Evolutionary conservation across 1,140 invertebrate genomes (phyloP).

Genomic region (Andricus grossulariae): DNA sequence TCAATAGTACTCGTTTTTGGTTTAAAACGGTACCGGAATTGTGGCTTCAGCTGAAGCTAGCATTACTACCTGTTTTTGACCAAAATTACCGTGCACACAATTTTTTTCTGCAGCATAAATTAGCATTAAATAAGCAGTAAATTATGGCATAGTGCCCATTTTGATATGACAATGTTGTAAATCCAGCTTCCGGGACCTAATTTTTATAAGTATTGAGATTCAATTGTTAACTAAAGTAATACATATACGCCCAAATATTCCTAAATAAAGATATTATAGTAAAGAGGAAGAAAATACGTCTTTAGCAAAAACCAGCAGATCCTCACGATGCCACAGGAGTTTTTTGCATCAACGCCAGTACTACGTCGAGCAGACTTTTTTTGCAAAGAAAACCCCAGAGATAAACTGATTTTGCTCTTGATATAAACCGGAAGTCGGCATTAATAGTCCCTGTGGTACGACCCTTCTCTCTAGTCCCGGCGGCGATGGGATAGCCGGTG

Average conservation of each 20-base stretch:
- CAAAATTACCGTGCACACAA: too few relatives aligned
- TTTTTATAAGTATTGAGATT: too few relatives aligned
- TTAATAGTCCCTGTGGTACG: slow-evolving; percentile 29
- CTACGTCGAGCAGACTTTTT: neutral
- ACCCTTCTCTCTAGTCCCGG: slow-evolving; percentile 25
- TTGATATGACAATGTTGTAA: too few relatives aligned
- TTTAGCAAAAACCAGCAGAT: neutral
- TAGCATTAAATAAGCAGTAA: too few relatives aligned
- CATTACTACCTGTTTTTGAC: too few relatives aligned
- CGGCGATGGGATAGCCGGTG: slow-evolving; percentile 8
- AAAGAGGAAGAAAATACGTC: neutral
- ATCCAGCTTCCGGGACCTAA: too few relatives aligned
- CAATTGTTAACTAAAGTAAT: too few relatives aligned
- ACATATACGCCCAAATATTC: neutral
- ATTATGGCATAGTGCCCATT: too few relatives aligned
- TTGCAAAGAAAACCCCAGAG: slow-evolving; percentile 9
- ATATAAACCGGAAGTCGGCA: slow-evolving; percentile 28
- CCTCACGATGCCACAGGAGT: neutral
- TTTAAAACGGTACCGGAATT: too few relatives aligned
- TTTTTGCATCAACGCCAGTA: neutral
- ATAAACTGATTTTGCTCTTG: slow-evolving; percentile 25
- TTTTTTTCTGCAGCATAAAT: too few relatives aligned
- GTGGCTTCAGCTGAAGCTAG: too few relatives aligned
- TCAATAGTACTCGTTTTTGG: too few relatives aligned
- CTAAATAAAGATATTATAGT: neutral